Evolutionary conservation across 53 echinoderm and acorn worm species (phyloP).

Genomic region (Paracentrotus lividus): DNA sequence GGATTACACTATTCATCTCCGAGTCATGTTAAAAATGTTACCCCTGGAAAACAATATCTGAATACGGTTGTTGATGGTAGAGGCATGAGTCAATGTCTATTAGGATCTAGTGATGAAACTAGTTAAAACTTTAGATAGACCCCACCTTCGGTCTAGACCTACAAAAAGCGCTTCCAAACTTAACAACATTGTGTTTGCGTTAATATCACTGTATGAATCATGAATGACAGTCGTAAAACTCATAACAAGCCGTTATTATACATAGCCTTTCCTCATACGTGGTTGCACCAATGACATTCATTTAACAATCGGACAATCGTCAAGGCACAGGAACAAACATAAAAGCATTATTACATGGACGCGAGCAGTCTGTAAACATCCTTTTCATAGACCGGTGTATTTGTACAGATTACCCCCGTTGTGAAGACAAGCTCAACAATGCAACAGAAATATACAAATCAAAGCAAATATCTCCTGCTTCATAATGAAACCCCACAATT

Average conservation of each 20-base stretch:
- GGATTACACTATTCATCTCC: neutral
- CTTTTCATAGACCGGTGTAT: constrained; percentile 12
- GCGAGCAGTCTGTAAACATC: neutral
- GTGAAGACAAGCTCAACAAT: neutral
- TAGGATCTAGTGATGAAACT: neutral
- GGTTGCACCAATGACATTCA: neutral
- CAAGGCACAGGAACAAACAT: constrained; percentile 31
- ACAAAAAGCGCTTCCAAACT: neutral
- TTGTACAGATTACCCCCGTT: constrained; percentile 1
- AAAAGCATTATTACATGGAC: neutral
- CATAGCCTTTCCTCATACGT: neutral
- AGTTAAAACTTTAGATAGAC: neutral
- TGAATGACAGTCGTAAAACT: constrained; percentile 25
- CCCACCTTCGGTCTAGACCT: neutral
- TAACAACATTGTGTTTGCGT: neutral
- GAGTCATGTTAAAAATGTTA: neutral
- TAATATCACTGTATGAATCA: no score
- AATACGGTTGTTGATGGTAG: neutral
- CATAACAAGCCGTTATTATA: neutral
- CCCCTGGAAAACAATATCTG: neutral
- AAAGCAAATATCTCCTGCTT: constrained; percentile 15
- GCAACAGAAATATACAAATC: constrained; percentile 19
- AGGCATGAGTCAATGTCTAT: neutral
- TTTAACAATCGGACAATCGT: neutral
- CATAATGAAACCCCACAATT: no score